Evolutionary conservation across 2,113 vertebrate species (phyloP), one percentile per base, ranked within the genome.

Genomic region (Rhinogobius similis): DNA sequence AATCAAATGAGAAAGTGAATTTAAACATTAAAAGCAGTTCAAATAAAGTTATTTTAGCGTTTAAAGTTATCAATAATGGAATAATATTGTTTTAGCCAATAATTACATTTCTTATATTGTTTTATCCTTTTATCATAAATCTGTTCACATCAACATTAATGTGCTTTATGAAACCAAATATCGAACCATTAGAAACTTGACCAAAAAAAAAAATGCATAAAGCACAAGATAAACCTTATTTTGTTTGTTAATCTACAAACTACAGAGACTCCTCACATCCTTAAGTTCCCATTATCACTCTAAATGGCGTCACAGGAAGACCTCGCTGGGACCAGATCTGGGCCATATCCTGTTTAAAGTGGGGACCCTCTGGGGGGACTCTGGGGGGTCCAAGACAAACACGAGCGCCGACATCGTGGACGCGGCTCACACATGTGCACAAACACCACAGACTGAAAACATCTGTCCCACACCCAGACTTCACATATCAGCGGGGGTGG

Each of bases 261-360:
- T 56, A 39, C 21, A 67, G 65, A 52, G 46, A 52, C 10, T 24
- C 68, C n/a, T 67, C 32, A 61, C 50, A 39, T 43, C 9, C 20
- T 20, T 62, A 50, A 82, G 66, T 67, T 58, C 29, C 39, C 65
- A 44, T 73, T 32, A 69, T 77, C 8, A 27, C 39, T 39, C n/a
- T 52, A 43, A n/a, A 53, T 26, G 23, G 43, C 63, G 55, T 62
- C 71, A 84, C 83, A 88, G 87, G 85, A 91, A 90, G 73, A 56
- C 56, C 38, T 67, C 52, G 67, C 59, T 62, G 82, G 88, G 83
- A 70, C 83, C 73, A 84, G 84, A 90, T 85, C 88, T 84, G 71
- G 72, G 70, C 67, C 24, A 76, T 79, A 85, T 92, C 91, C 90
- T 92, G 87, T 88, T 90, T 86, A 77, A 87, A 78, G 72, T 61